Evolutionary conservation across 2,113 vertebrate species (phyloP).

Genomic region (Epinephelus lanceolatus): DNA sequence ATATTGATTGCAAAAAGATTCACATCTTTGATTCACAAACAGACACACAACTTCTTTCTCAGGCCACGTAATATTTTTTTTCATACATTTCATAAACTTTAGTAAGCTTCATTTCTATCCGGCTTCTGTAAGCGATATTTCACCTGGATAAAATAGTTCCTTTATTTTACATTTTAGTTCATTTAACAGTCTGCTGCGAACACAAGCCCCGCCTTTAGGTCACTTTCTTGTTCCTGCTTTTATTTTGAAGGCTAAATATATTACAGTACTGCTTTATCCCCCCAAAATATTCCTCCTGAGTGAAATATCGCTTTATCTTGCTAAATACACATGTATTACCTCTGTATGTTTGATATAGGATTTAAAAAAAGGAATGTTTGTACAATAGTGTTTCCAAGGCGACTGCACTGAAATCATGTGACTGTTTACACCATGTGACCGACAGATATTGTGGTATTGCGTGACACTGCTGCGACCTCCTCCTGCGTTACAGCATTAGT

Average conservation of each 20-base stretch:
- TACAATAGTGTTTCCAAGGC: constrained; percentile 23
- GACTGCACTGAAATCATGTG: constrained; percentile 7
- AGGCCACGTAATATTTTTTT: constrained; percentile 25
- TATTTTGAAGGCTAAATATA: constrained; percentile 1
- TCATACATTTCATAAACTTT: constrained; percentile 41
- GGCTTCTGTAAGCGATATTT: constrained; percentile 32
- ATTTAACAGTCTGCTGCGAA: not conserved
- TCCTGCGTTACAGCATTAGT: not conserved
- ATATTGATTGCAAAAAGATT: constrained; percentile 23
- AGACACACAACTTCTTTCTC: constrained; percentile 21
- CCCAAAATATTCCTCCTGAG: not conserved
- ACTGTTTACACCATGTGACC: not conserved
- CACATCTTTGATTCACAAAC: constrained; percentile 33
- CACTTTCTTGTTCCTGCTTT: not conserved
- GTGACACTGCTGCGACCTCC: constrained; percentile 12
- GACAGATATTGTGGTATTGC: constrained; percentile 10
- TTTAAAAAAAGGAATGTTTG: constrained; percentile 12
- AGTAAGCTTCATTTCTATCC: constrained; percentile 19
- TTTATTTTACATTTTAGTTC: not conserved
- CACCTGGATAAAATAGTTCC: not conserved
- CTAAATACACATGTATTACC: constrained; percentile 18
- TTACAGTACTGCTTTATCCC: not conserved
- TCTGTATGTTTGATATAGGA: not conserved
- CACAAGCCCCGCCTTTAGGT: not conserved
- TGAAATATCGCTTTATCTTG: constrained; percentile 36